Conservation (phyloP, 2,113 vertebrate species). For the Probosciger aterrimus region DNA sequence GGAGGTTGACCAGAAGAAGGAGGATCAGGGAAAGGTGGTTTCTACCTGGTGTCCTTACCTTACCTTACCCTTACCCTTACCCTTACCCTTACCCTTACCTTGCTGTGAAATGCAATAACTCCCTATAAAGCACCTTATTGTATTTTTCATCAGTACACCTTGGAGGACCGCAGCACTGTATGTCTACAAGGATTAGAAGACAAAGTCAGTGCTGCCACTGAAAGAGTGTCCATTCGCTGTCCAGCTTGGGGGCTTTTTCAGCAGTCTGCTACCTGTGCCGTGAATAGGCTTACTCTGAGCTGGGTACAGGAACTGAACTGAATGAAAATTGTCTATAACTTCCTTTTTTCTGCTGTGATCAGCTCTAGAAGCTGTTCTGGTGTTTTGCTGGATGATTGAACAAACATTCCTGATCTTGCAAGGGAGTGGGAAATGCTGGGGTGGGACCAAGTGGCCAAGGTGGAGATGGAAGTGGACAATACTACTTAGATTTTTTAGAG, state of each 20-base stretch:
- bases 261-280: neutral
- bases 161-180: neutral
- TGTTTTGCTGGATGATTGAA: neutral
- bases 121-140: neutral
- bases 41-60: neutral
- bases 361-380: neutral
- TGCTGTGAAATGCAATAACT: neutral
- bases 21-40: neutral
- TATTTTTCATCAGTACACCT: neutral
- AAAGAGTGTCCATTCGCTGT: neutral
- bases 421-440: neutral
- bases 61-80: too few species aligned
- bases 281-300: neutral
- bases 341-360: neutral
- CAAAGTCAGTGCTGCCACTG: neutral
- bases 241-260: neutral
- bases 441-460: neutral
- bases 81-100: neutral
- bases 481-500: neutral
- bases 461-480: neutral
- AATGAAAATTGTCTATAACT: neutral
- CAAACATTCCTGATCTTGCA: neutral
- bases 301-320: neutral
- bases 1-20: neutral
- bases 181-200: neutral